These are phyloP conservation scores for Propithecus deckenii DNA, from an alignment of 2,797 vertebrate genomes.

Conservation along the genomic window DNA sequence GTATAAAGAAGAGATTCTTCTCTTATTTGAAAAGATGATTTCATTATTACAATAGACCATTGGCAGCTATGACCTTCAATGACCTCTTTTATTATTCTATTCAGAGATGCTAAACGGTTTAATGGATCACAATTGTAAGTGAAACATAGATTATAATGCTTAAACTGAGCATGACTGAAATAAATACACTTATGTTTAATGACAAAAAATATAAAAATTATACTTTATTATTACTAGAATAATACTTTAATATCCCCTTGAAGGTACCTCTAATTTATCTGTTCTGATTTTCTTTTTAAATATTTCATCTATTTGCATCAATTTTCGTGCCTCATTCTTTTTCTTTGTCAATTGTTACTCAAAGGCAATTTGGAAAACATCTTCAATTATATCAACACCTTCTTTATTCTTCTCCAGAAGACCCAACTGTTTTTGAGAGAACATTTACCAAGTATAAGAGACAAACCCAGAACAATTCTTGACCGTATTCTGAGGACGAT, in stretches of 20 bases:
- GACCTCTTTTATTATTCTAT: neutral
- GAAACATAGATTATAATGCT: neutral
- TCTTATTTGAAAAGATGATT: constrained; percentile 27
- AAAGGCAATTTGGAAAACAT: constrained; percentile 91
- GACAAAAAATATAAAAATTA: neutral
- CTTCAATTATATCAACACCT: constrained; percentile 87
- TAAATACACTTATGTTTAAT: neutral
- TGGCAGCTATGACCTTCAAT: neutral
- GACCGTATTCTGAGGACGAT: neutral
- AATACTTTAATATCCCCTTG: constrained; percentile 80
- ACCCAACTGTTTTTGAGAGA: constrained; percentile 81
- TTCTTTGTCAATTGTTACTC: constrained; percentile 90
- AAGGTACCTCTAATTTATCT: constrained; percentile 73
- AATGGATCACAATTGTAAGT: neutral
- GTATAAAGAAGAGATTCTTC: constrained; percentile 38
- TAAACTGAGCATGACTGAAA: neutral
- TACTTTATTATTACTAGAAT: neutral
- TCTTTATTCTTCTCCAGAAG: constrained; percentile 86
- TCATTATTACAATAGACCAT: constrained; percentile 45
- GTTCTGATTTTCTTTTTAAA: constrained; percentile 78
- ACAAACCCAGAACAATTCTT: neutral
- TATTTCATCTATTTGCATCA: constrained; percentile 82
- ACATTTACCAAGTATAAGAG: neutral
- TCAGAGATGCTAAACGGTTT: neutral
- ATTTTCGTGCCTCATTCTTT: constrained; percentile 86